Percentiles rank a stretch among this genome's conserved stretches.
These are phyloP conservation scores for Lycocorax pyrrhopterus DNA, from an alignment of 2,113 vertebrate genomes.

Conservation along the genomic window DNA sequence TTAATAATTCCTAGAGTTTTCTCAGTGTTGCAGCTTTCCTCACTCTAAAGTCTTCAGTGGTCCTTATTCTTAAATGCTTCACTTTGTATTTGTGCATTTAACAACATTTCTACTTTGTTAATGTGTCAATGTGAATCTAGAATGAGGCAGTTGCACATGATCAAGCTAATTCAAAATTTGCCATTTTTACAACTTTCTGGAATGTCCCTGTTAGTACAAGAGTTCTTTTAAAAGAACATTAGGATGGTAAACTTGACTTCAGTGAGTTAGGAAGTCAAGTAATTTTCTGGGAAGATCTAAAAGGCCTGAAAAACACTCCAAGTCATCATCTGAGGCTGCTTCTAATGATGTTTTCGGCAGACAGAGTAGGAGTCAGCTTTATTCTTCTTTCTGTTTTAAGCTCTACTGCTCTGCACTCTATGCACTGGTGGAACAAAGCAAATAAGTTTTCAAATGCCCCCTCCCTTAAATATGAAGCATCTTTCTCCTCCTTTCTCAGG, in stretches of 20 bases:
- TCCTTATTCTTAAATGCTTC: neutral
- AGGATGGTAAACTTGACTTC: neutral
- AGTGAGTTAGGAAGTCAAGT: neutral
- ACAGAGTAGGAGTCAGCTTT: neutral
- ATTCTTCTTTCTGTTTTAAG: neutral
- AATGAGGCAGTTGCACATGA: neutral
- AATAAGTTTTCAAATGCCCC: neutral
- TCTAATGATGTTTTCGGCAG: neutral
- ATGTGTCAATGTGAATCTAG: fast-evolving
- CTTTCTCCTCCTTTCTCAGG: neutral
- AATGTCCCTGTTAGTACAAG: neutral
- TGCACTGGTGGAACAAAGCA: neutral
- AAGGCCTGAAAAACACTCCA: neutral
- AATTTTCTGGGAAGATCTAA: neutral
- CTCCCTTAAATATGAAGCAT: neutral
- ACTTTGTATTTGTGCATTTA: fast-evolving
- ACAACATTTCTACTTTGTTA: neutral
- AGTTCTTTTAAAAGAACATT: neutral
- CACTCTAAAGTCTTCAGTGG: neutral
- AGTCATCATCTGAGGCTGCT: neutral
- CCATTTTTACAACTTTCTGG: neutral
- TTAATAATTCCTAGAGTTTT: neutral
- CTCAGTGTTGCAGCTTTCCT: neutral
- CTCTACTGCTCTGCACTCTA: neutral
- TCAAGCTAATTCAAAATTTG: neutral